Evolutionary conservation across 2,888 invertebrate species (phyloP).

Genomic region (Caenorhabditis zanzibari): DNA sequence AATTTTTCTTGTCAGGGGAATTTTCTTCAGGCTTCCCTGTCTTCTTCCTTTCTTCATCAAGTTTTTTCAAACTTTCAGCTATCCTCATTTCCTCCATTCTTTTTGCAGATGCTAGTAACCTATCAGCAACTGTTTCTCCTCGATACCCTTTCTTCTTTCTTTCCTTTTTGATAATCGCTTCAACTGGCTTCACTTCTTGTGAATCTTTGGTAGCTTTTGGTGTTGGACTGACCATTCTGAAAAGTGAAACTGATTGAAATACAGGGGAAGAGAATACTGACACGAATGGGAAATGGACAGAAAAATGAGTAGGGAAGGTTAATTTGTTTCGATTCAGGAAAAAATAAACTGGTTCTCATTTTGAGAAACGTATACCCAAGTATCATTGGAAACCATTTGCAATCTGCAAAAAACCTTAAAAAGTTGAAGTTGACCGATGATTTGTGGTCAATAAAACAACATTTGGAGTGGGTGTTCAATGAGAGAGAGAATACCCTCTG

Average conservation of each 20-base stretch:
- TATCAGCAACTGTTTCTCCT: constrained; percentile 44
- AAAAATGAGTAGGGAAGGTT: too few relatives aligned
- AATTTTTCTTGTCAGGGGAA: background rate
- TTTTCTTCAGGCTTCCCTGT: background rate
- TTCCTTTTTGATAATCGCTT: background rate
- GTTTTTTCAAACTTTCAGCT: background rate
- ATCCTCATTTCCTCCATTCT: constrained; percentile 21
- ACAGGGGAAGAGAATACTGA: too few relatives aligned
- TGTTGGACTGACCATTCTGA: constrained; percentile 50
- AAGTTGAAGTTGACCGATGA: background rate
- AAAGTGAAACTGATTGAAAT: background rate
- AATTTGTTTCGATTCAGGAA: too few relatives aligned
- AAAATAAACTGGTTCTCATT: too few relatives aligned
- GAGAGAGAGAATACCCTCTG: background rate
- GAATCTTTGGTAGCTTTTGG: background rate
- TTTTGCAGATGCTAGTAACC: constrained; percentile 30
- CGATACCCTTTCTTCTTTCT: constrained; percentile 24
- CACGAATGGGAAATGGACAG: too few relatives aligned
- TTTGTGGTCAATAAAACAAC: constrained; percentile 20
- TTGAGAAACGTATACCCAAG: too few relatives aligned
- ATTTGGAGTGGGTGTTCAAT: background rate
- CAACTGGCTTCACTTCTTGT: background rate
- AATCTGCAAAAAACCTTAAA: background rate
- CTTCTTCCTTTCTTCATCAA: background rate
- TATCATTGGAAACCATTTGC: too few relatives aligned